Evolutionary conservation across 2,888 invertebrate species (phyloP).

Genomic region (Mycalesis mineus): DNA sequence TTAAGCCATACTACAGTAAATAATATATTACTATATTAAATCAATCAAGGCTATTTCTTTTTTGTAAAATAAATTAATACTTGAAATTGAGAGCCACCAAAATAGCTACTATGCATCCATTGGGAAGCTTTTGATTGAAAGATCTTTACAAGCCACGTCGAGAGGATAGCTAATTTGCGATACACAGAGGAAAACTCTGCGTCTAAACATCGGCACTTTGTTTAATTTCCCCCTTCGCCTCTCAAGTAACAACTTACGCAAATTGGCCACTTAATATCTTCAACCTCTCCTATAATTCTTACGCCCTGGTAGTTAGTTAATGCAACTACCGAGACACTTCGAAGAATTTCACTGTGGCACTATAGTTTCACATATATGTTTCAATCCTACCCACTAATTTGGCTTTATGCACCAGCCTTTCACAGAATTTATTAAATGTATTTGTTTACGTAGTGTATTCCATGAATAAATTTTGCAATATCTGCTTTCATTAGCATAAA

Average conservation of each 20-base stretch:
- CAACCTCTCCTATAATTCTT: slow-evolving; percentile 16
- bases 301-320: slow-evolving; percentile 3
- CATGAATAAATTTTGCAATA: no score
- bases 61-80: no score
- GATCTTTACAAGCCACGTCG: slow-evolving; percentile 15
- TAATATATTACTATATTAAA: no score
- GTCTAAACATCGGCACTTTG: slow-evolving; percentile 20
- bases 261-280: slow-evolving; percentile 20
- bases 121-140: neutral
- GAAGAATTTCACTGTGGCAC: neutral
- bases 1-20: no score
- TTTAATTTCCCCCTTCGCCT: slow-evolving; percentile 20
- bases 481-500: no score
- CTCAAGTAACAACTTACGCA: slow-evolving; percentile 21
- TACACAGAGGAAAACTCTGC: slow-evolving; percentile 11
- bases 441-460: neutral
- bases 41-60: no score
- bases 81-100: neutral
- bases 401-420: neutral
- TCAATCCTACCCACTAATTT: neutral
- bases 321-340: neutral
- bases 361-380: neutral
- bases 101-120: neutral
- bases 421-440: neutral
- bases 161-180: slow-evolving; percentile 21